Evolutionary conservation across 2,888 invertebrate genomes (phyloP).

Genomic region (Stramonita haemastoma): DNA sequence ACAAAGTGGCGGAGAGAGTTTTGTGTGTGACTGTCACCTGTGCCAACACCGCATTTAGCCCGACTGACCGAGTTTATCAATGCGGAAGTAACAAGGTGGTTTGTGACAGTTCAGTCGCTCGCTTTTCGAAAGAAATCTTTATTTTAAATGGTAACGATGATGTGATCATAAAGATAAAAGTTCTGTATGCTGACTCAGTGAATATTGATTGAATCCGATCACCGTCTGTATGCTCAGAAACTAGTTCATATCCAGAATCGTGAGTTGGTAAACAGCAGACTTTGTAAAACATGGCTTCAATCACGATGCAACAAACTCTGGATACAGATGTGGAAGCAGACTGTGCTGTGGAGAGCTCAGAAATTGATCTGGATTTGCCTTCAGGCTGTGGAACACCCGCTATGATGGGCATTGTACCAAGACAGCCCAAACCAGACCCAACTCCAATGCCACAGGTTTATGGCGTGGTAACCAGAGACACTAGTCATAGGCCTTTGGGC

Average conservation of each 20-base stretch:
- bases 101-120: too few species aligned
- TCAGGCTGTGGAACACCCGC: not conserved
- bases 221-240: not conserved
- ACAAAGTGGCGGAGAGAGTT: too few species aligned
- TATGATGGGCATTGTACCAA: not conserved
- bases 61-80: too few species aligned
- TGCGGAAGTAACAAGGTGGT: too few species aligned
- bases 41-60: too few species aligned
- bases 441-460: not conserved
- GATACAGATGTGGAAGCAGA: conserved; percentile 2
- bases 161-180: too few species aligned
- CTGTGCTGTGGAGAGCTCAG: not conserved
- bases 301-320: not conserved
- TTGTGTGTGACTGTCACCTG: too few species aligned
- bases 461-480: not conserved
- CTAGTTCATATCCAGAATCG: not conserved
- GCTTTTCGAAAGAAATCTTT: too few species aligned
- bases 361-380: not conserved
- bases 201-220: not conserved
- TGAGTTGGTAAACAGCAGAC: not conserved
- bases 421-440: not conserved
- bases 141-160: too few species aligned
- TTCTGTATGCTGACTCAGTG: not conserved
- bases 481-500: not conserved
- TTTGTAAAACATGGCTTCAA: not conserved